Base-by-base conservation (phyloP, 2,888 invertebrate species). In the Emmelina monodactyla region DNA sequence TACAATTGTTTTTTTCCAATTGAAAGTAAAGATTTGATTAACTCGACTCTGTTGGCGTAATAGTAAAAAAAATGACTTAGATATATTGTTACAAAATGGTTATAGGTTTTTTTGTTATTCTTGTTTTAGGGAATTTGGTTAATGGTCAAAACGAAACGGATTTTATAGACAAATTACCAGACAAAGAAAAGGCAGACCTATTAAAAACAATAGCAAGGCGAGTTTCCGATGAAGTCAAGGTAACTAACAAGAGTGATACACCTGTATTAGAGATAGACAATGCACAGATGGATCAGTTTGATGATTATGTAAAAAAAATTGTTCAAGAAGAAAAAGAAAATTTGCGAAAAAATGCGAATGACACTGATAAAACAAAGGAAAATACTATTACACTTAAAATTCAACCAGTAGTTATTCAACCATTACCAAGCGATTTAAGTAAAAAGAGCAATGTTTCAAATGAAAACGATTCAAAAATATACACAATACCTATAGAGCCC, bases 91-190 rank as follows among this genome's bases (percentile, higher is more conserved):
- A 49, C 10, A 56, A 43, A 46, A 69, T 59, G 60, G 31, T 38
- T 33, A 35, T 47, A 16, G 35, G 50, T 40, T 37, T 61, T 32
- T 28, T 51, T 12, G 11, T 58, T 6, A 38, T 58, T 31, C 22
- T 56, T 29, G 37, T 47, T 30, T 33, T 39, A 14, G 22, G 39
- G 16, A 40, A 37, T n/a, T 41, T 34, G 30, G 35, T 40, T 29
- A 42, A 43, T 2, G 44, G 50, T 6, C 53, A 57, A 2, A 58
- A 48, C 43, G 51, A 58, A n/a, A 59, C 64, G 30, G 46, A 47
- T 41, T 73, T 63, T 32, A 63, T 75, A 33, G 65, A 73, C 47
- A 45, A 64, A 16, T 45, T 78, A 11, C 64, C 71, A 0, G 67
- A 67, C 22, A 48, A 55, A 15, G 66, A 71, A 29, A 76, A 75